Evolutionary conservation across 1,140 invertebrate species (phyloP), one percentile per base, ranked within the genome.

Genomic region (Chelonus insularis): DNA sequence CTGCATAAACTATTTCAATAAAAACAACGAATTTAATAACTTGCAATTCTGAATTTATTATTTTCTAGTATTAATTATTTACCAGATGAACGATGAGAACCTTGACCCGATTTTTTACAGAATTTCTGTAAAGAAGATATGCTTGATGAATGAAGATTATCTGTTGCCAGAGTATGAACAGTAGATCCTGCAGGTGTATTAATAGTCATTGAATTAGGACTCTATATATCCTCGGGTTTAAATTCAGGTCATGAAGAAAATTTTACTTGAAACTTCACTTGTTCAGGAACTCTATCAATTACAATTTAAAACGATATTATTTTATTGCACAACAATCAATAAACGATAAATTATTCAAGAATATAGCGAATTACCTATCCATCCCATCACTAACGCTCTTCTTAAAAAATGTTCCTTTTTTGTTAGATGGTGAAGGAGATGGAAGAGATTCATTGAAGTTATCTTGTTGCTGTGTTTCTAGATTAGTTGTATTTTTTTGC

Each of bases 231-330:
- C 71, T 95, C 93, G 1, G 96, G 96, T 74, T 96, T 94, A 79
- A 97, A 98, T 82, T 97, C 93, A 23, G 96, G 96, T 70, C 98
- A 82, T 8, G 91, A 90, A 41, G 92, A 93, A 83, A 98, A 98
- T 76, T 96, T 95, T 77, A 91, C 88, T 78, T 95, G 91, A 83
- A 98, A 98, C 78, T 97, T 94, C 18, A 98, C 95, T 81, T 93
- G 88, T 78, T 97, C 93, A 66, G 98, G 84, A 66, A 98, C 95
- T 77, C 95, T 96, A 76, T 16, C 76, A 80, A 68, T 57, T 37
- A 48, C 12, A 12, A 20, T 21, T 23, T 37, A 32, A 63, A 60
- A 62, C 36, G 60, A 50, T 14, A 47, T 21, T 6, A 43, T 57
- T 39, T 16, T 2, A 45, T n/a, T n/a, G n/a, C 25, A 36, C 23